Evolutionary conservation across 2,113 vertebrate genomes (phyloP).

Genomic region (Tychaedon coryphoeus): DNA sequence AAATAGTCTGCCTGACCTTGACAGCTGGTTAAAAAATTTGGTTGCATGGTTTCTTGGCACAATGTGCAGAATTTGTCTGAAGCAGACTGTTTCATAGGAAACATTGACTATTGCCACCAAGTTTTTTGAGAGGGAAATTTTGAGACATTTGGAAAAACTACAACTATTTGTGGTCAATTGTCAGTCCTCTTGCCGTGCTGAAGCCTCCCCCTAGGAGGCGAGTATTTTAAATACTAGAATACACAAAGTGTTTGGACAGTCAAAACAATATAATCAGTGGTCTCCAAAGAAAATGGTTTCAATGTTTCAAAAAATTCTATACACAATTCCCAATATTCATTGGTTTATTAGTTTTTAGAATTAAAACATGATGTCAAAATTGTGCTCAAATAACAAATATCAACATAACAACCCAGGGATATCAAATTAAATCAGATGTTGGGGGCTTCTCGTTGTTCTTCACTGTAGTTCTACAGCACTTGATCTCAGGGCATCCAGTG

Average conservation of each 20-base stretch:
- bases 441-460: not conserved
- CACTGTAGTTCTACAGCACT: not conserved
- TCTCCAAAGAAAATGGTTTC: not conserved
- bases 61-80: not conserved
- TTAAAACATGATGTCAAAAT: not conserved
- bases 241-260: not conserved
- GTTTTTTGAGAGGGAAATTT: not conserved
- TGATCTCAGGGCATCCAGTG: not conserved
- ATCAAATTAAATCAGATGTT: not conserved
- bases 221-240: not conserved
- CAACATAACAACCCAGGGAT: not conserved
- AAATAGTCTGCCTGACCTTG: slow-evolving; percentile 32
- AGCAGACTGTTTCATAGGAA: not conserved
- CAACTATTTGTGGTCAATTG: not conserved
- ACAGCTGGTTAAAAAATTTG: slow-evolving; percentile 24
- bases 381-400: not conserved
- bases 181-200: fast-evolving
- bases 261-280: not conserved
- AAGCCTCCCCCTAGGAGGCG: fast-evolving
- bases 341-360: not conserved
- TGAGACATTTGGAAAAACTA: not conserved
- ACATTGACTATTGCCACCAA: not conserved
- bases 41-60: not conserved
- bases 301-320: not conserved
- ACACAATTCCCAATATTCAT: not conserved